Base-by-base conservation (phyloP, 2,113 vertebrate species). In the Tautogolabrus adspersus region DNA sequence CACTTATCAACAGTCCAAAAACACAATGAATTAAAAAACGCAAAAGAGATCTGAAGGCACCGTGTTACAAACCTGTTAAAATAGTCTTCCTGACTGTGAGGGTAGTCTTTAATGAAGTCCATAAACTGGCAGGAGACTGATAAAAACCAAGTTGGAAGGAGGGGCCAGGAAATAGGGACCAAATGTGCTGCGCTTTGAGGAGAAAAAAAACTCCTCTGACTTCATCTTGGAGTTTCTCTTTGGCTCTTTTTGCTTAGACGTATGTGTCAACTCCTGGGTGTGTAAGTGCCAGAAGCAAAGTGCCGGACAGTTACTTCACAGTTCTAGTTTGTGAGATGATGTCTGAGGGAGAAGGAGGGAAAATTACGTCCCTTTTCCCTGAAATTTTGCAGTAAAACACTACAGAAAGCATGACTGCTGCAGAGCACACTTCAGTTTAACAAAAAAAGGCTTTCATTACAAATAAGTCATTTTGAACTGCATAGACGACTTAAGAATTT, bases 51-150 rank as follows among this genome's bases (percentile, higher is more conserved):
- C 44, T 21, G 10, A 69, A 13, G 72, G 75, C 66, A 16, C 30
- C 61, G 61, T 57, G 71, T 81, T 72, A 75, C 73, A 79, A 80
- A 76, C 66, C 34, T 76, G 49, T 59, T 71, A 71, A 77, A 78
- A 56, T 11, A 1, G 46, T 63, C 70, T 69, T n/a, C 11, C 55
- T 15, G 16, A 65, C 75, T 86, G 80, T 60, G 18, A 86, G 65
- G 71, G 23, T 23, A 83, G 77, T 84, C 70, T 73, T 84, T 76
- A 74, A 78, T 77, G 42, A 78, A 90, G 84, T 88, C 72, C 68
- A 77, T 92, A 91, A 93, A 94, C 73, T 79, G 79, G 86, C 83
- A 86, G 87, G 90, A 69, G 87, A 78, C 81, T 84, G 60, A 89
- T 91, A 72, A 90, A 91, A 93, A 75, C 9, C 15, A 30, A 56